A percentile compares a stretch with the other conserved stretches of the same genome.
These are phyloP conservation scores for Trachelus tabidus DNA, from an alignment of 2,888 invertebrate species.

Conservation along the genomic window DNA sequence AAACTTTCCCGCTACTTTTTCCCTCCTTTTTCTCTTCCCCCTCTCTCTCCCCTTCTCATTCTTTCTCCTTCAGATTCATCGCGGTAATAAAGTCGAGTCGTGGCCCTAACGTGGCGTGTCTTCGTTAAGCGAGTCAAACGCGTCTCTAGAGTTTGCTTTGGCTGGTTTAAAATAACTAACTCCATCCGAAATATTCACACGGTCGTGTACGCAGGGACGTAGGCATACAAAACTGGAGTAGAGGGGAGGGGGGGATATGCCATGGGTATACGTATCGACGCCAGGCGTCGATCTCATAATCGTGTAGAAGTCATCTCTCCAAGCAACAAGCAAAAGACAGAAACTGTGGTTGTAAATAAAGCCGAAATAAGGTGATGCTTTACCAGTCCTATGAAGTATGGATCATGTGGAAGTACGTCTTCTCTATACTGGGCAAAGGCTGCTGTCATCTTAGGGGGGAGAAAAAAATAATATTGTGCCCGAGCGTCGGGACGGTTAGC, in stretches of 20 bases:
- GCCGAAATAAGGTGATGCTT: not conserved
- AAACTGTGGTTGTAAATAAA: not conserved
- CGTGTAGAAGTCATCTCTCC: not conserved
- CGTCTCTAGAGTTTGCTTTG: constrained; percentile 54
- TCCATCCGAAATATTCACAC: constrained; percentile 55
- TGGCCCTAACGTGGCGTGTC: constrained; percentile 51
- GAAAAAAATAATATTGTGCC: constrained; percentile 36
- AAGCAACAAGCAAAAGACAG: not conserved
- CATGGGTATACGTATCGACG: not conserved
- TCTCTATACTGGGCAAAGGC: not conserved
- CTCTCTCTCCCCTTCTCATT: constrained; percentile 14
- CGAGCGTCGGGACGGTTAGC: constrained; percentile 17
- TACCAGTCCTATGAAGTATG: not conserved
- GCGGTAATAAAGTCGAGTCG: constrained; percentile 51
- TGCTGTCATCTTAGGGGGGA: constrained; percentile 17
- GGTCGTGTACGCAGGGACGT: constrained; percentile 30
- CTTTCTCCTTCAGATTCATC: constrained; percentile 52
- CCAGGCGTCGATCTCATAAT: not conserved
- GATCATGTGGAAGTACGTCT: not conserved
- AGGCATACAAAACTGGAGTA: not conserved
- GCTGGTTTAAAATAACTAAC: constrained; percentile 60
- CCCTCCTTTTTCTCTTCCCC: constrained; percentile 16
- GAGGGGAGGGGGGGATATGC: not conserved
- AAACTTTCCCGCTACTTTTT: constrained; percentile 13
- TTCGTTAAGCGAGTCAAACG: constrained; percentile 55